Evolutionary conservation across 30 jellyfish, hydroid and myxozoan species (phyloP).

Genomic region (Hydractinia symbiolongicarpus): DNA sequence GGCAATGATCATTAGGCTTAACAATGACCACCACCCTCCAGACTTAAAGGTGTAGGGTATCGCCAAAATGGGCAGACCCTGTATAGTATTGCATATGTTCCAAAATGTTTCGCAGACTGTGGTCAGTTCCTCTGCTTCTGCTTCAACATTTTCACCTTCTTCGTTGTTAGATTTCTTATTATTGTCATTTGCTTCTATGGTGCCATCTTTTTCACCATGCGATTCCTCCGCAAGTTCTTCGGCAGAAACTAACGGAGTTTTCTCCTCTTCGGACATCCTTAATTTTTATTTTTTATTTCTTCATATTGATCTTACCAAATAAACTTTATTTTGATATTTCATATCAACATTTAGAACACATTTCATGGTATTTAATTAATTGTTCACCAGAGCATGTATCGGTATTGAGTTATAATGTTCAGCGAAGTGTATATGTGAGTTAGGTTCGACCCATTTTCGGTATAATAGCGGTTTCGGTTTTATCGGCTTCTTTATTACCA

Average conservation of each 20-base stretch:
- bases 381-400: no score
- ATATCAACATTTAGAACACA: no score
- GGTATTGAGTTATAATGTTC: no score
- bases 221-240: background rate
- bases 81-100: constrained; percentile 61
- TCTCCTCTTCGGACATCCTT: constrained; percentile 6
- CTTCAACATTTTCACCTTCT: constrained; percentile 32
- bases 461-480: no score
- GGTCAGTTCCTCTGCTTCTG: constrained; percentile 51
- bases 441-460: no score
- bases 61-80: constrained; percentile 88
- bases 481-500: no score
- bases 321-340: no score
- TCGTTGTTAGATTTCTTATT: background rate
- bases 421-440: no score
- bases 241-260: constrained; percentile 5
- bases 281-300: background rate
- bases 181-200: background rate
- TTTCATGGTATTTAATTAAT: no score
- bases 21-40: constrained; percentile 95
- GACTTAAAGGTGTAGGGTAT: constrained; percentile 79
- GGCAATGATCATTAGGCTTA: constrained; percentile 56
- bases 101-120: constrained; percentile 60
- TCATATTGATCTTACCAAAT: background rate
- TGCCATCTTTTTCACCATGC: background rate